Percentiles rank a stretch among this genome's conserved stretches.
Conservation (phyloP, 2,113 vertebrate species). For the Neodontobutis hainanensis region DNA sequence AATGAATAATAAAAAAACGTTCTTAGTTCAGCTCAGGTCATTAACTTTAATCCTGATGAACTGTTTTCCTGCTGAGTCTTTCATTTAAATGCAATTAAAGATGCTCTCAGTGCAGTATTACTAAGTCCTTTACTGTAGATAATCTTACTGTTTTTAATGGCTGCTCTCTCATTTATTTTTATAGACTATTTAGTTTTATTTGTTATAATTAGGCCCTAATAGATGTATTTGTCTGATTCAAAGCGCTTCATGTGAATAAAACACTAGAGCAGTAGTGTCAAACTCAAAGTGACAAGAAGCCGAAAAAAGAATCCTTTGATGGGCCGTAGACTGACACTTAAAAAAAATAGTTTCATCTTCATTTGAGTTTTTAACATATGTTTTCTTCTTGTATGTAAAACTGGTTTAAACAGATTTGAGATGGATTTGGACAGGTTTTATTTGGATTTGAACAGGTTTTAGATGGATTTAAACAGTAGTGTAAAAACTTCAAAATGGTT, state of each 20-base stretch:
- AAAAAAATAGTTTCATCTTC: no score
- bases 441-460: no score
- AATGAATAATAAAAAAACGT: constrained; percentile 6
- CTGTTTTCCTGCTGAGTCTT: constrained; percentile 7
- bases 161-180: constrained; percentile 6
- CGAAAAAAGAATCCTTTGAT: no score
- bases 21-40: neutral
- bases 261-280: no score
- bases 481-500: no score
- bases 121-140: neutral
- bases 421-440: no score
- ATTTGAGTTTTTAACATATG: no score
- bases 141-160: neutral
- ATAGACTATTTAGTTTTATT: constrained; percentile 11
- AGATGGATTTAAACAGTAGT: no score
- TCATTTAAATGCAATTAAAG: constrained; percentile 5
- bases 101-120: neutral
- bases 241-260: neutral
- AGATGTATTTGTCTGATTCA: constrained; percentile 6
- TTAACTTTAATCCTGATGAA: constrained; percentile 10
- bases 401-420: no score
- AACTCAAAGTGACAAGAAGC: no score
- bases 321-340: no score
- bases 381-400: no score
- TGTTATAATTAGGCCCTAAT: constrained; percentile 8